Evolutionary conservation across 2,113 vertebrate genomes (phyloP).

Genomic region (Eublepharis macularius): DNA sequence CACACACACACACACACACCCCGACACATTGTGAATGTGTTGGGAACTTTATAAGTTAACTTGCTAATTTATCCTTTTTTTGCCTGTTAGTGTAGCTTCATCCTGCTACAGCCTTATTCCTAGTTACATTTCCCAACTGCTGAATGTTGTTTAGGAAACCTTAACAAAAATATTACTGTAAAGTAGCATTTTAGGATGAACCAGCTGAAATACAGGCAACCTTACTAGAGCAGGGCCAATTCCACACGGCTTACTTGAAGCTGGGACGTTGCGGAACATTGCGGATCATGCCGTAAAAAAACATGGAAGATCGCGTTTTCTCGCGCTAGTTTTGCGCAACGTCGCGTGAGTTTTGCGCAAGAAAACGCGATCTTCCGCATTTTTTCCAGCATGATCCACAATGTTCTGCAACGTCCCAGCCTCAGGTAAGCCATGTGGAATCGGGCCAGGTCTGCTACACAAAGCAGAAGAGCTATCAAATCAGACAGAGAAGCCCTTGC

Average conservation of each 20-base stretch:
- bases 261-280: too few species aligned
- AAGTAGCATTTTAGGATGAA: background rate
- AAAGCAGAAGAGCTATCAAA: background rate
- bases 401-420: too few species aligned
- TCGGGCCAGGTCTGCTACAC: too few species aligned
- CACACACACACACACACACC: background rate
- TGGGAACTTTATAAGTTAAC: background rate
- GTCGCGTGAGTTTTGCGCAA: too few species aligned
- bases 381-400: too few species aligned
- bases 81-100: background rate
- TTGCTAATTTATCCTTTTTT: background rate
- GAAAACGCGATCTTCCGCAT: too few species aligned
- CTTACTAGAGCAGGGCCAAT: background rate
- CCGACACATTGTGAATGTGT: background rate
- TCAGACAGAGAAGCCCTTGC: background rate
- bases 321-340: too few species aligned
- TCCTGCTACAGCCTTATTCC: background rate
- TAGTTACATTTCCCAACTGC: background rate
- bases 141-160: background rate
- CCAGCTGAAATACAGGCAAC: background rate
- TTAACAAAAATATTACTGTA: background rate
- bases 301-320: too few species aligned
- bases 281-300: too few species aligned
- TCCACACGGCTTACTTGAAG: too few species aligned
- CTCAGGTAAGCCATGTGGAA: background rate